A percentile compares a stretch with the other conserved stretches of the same genome.
Conservation (phyloP, 2,888 invertebrate genomes). For the Meta bourneti region DNA sequence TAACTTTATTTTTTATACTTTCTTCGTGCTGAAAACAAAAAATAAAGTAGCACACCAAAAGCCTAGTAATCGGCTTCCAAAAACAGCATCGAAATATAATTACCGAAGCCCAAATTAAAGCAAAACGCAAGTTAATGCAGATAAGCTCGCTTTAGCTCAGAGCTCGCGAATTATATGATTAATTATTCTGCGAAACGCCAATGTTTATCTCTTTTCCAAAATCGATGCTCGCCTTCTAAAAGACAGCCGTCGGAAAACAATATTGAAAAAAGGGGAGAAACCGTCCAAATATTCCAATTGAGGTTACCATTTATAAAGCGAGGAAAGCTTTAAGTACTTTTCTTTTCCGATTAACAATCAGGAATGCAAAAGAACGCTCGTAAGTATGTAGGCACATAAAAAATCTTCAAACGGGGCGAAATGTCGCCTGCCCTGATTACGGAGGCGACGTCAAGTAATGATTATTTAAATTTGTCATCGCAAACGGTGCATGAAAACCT, state of each 20-base stretch:
- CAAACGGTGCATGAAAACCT: conserved; percentile 73
- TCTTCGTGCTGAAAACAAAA: neutral
- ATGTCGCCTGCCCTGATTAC: conserved; percentile 47
- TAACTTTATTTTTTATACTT: too few species aligned
- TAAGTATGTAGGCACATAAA: neutral
- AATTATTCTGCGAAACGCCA: conserved; percentile 53
- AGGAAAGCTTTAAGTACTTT: conserved; percentile 53
- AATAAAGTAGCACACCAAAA: neutral
- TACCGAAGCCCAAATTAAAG: conserved; percentile 10
- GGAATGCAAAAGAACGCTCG: neutral
- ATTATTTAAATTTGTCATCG: conserved; percentile 61
- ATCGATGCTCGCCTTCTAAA: conserved; percentile 26
- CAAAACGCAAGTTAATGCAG: conserved; percentile 1
- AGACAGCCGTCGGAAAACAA: neutral
- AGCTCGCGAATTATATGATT: conserved; percentile 53
- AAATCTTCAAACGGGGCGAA: neutral
- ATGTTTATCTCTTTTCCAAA: conserved; percentile 38
- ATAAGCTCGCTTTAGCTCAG: conserved; percentile 6
- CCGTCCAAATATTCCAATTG: conserved; percentile 57
- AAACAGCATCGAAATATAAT: conserved; percentile 12
- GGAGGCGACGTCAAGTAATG: conserved; percentile 36
- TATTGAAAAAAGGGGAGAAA: conserved; percentile 14
- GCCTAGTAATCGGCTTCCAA: neutral
- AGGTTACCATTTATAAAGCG: conserved; percentile 69
- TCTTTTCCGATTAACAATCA: conserved; percentile 50